These are phyloP conservation scores for Spinus pinus DNA, from an alignment of 2,797 vertebrate genomes.

Conservation along the genomic window DNA sequence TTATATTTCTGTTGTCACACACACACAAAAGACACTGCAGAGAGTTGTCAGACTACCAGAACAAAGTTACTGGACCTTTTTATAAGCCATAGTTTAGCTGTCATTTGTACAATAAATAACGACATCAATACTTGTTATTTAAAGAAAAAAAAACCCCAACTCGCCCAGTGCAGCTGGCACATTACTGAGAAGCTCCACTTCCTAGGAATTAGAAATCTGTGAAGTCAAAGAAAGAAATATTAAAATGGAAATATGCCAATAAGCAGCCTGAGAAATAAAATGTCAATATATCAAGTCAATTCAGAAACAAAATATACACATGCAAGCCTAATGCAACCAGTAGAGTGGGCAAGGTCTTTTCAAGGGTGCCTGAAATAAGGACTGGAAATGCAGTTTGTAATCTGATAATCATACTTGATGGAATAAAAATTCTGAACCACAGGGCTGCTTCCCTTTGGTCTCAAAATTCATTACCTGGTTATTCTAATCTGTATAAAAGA, in stretches of 20 bases:
- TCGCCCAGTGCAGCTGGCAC: not conserved
- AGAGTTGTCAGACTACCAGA: not conserved
- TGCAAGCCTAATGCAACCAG: not conserved
- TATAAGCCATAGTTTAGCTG: not conserved
- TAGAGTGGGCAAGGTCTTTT: not conserved
- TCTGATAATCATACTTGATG: not conserved
- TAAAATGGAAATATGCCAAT: not conserved
- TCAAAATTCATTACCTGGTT: not conserved
- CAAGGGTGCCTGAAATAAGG: not conserved
- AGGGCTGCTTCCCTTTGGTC: not conserved
- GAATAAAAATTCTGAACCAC: not conserved
- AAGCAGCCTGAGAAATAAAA: not conserved
- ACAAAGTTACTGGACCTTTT: not conserved
- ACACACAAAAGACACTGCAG: not conserved
- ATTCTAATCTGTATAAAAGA: not conserved
- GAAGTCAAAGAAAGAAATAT: not conserved
- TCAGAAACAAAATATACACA: not conserved
- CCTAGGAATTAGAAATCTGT: not conserved
- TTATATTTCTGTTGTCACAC: not conserved
- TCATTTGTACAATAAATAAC: not conserved
- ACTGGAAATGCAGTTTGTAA: not conserved
- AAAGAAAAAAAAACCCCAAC: not conserved
- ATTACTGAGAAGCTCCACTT: not conserved
- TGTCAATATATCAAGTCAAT: not conserved
- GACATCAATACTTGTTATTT: not conserved